Percentiles rank a stretch among this genome's conserved stretches.
These are phyloP conservation scores for Mobula hypostoma DNA, from an alignment of 2,113 vertebrate species.

Conservation along the genomic window DNA sequence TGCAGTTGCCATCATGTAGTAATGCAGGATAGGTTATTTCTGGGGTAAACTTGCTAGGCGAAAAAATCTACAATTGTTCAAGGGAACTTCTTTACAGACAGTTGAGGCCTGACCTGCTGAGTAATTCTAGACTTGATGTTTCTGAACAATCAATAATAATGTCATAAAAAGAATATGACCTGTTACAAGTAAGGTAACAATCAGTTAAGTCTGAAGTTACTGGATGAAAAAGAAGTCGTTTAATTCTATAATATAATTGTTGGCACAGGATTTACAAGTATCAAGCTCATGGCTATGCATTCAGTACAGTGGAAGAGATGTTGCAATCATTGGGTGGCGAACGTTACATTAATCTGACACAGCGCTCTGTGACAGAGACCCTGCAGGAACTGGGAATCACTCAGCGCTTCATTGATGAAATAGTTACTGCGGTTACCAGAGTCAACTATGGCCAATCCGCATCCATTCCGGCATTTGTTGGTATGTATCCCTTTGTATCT, in stretches of 20 bases:
- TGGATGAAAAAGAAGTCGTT: neutral
- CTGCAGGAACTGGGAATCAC: constrained; percentile 86
- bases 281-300: constrained; percentile 88
- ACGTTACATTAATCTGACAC: constrained; percentile 89
- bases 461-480: constrained; percentile 87
- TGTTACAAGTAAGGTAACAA: too few species aligned
- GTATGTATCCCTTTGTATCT: constrained; percentile 49
- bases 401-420: constrained; percentile 88
- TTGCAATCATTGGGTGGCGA: constrained; percentile 79
- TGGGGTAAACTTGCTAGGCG: neutral
- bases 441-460: constrained; percentile 88
- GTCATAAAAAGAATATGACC: too few species aligned
- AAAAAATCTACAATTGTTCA: neutral
- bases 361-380: constrained; percentile 76
- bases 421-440: constrained; percentile 82
- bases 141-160: neutral
- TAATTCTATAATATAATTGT: neutral
- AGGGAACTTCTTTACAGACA: neutral
- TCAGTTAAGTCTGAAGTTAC: too few species aligned
- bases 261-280: constrained; percentile 87
- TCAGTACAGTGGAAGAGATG: constrained; percentile 86
- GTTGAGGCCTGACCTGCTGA: too few species aligned
- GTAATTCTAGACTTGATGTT: neutral
- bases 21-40: neutral
- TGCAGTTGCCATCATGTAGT: neutral